phyloP scores from a whole-genome alignment of 2,797 vertebrate genomes.

The Spinus olivaceus region DNA sequence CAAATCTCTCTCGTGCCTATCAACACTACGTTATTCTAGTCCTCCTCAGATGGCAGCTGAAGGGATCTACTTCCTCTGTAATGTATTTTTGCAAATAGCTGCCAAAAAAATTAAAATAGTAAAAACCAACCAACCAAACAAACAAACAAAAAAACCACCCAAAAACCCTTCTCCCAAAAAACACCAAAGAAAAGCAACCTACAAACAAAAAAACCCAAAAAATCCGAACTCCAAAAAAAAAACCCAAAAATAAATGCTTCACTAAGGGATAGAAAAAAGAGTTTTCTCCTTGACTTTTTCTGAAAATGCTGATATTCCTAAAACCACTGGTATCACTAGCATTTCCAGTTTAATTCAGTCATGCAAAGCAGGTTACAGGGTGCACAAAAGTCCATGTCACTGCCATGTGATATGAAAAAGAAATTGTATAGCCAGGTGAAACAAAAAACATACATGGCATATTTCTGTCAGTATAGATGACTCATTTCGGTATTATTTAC shows the following conservation, averaged over 20 bases:
- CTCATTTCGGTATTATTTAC: neutral
- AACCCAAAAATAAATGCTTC: neutral
- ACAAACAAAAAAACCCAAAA: neutral
- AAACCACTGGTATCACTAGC: neutral
- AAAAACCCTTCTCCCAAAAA: neutral
- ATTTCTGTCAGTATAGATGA: neutral
- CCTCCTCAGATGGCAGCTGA: neutral
- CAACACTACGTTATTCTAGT: neutral
- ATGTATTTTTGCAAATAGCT: neutral
- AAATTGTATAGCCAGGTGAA: neutral
- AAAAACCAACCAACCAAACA: neutral
- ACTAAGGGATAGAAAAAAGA: neutral
- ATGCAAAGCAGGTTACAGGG: neutral
- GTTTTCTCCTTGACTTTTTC: neutral
- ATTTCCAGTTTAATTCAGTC: neutral
- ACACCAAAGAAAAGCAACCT: neutral
- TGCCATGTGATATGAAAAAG: neutral
- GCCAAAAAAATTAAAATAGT: neutral
- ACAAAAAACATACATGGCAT: neutral
- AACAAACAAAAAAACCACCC: neutral
- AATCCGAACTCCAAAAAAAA: accelerated
- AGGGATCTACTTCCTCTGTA: neutral
- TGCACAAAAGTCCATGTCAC: neutral
- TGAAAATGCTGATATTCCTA: neutral
- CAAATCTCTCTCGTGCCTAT: neutral